Percentiles rank a stretch among this genome's conserved stretches.
Conservation (phyloP, 2,113 vertebrate genomes). For the Melanostigma gelatinosum region DNA sequence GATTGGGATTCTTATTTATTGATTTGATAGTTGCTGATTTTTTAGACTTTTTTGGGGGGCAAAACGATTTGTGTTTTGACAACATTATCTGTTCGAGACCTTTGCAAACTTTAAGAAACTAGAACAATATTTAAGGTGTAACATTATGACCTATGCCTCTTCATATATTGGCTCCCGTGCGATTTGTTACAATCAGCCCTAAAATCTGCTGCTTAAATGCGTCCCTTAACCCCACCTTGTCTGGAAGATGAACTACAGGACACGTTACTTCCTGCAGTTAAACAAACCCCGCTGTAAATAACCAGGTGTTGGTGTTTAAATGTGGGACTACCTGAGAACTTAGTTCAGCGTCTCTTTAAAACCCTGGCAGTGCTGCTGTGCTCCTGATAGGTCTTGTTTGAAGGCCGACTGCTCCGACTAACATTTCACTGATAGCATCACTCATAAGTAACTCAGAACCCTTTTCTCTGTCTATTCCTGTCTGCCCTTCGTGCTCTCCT, state of each 20-base stretch:
- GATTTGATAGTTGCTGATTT: not conserved
- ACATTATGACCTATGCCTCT: not conserved
- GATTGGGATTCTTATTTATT: not conserved
- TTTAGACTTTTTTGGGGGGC: not conserved
- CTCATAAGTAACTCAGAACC: constrained; percentile 40
- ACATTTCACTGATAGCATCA: constrained; percentile 63
- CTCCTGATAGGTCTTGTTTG: constrained; percentile 51
- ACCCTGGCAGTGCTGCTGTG: constrained; percentile 19
- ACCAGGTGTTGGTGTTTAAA: not conserved
- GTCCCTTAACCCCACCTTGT: not conserved
- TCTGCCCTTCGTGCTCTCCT: constrained; percentile 13
- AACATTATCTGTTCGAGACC: not conserved
- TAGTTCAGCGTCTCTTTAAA: not conserved
- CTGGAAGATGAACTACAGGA: not conserved
- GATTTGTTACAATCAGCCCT: not conserved
- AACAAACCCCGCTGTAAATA: not conserved
- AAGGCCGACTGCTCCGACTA: constrained; percentile 46
- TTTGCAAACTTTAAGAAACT: not conserved
- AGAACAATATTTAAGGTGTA: not conserved
- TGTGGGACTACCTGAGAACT: constrained; percentile 5
- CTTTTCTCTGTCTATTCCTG: constrained; percentile 23
- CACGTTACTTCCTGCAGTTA: not conserved
- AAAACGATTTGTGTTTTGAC: not conserved
- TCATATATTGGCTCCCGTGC: not conserved
- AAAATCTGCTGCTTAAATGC: not conserved